These are phyloP conservation scores for Xestobium rufovillosum DNA, from an alignment of 2,888 invertebrate species.

Conservation along the genomic window DNA sequence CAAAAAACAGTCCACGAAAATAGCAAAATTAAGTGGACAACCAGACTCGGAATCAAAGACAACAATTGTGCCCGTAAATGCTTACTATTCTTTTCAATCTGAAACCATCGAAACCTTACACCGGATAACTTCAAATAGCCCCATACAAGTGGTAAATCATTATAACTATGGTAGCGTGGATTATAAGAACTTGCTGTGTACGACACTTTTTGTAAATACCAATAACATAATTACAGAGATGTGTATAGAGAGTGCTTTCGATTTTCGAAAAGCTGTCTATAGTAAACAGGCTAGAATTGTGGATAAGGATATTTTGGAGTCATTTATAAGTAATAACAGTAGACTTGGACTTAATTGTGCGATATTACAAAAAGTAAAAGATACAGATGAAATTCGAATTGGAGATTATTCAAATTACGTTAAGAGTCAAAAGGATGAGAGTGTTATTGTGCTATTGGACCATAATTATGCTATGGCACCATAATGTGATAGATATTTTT, in stretches of 20 bases:
- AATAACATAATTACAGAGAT: constrained; percentile 3
- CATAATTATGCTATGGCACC: constrained; percentile 1
- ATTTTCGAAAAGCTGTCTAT: not conserved
- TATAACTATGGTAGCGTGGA: not conserved
- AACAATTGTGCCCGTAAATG: no score
- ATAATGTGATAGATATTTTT: no score
- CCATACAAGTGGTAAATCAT: not conserved
- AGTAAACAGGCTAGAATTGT: not conserved
- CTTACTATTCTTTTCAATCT: no score
- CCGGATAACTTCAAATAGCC: not conserved
- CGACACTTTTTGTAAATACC: constrained; percentile 5
- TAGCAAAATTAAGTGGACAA: no score
- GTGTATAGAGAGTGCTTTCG: constrained; percentile 2
- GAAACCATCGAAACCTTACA: no score
- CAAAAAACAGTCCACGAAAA: no score
- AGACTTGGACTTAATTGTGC: not conserved
- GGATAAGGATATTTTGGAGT: constrained; percentile 1
- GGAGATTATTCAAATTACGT: no score
- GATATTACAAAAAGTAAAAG: no score
- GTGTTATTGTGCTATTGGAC: not conserved
- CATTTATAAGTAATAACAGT: not conserved
- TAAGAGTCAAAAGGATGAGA: no score
- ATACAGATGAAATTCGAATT: no score
- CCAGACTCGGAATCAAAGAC: no score
- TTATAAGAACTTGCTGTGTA: no score